These are phyloP conservation scores for Prochilodus magdalenae DNA, from an alignment of 2,113 vertebrate species.

Conservation along the genomic window DNA sequence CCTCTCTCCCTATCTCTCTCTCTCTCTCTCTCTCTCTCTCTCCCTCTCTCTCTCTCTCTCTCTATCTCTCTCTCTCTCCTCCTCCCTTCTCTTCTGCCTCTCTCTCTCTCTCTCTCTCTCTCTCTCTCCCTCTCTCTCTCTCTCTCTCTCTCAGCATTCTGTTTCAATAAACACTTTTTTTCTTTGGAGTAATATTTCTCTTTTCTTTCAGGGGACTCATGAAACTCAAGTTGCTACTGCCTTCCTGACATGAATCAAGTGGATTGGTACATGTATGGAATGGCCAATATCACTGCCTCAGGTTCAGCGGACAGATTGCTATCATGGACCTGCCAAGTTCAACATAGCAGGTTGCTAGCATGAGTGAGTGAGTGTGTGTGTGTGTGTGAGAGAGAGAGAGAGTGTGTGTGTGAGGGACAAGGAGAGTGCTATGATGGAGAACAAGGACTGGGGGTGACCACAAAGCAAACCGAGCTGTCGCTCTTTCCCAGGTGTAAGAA, in stretches of 20 bases:
- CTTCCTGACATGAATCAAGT: slow-evolving; percentile 4
- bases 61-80: slow-evolving; percentile 64
- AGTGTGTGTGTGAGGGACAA: slow-evolving; percentile 50
- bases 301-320: slow-evolving; percentile 57
- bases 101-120: slow-evolving; percentile 42
- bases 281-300: slow-evolving; percentile 58
- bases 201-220: slow-evolving; percentile 63
- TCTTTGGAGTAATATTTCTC: slow-evolving; percentile 70
- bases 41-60: slow-evolving; percentile 33
- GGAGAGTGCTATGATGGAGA: slow-evolving; percentile 42
- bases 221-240: background rate
- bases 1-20: slow-evolving; percentile 64
- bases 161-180: slow-evolving; percentile 69
- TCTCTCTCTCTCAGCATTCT: slow-evolving; percentile 71
- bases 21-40: slow-evolving; percentile 56
- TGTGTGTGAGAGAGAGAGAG: too few species aligned
- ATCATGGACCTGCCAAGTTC: slow-evolving; percentile 66
- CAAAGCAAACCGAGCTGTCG: slow-evolving; percentile 60
- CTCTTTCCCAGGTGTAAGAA: slow-evolving; percentile 35
- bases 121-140: too few species aligned
- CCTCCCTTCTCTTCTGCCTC: slow-evolving; percentile 54
- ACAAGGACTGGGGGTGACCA: slow-evolving; percentile 51
- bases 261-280: slow-evolving; percentile 52
- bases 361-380: too few species aligned
- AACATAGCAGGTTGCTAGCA: slow-evolving; percentile 46